A percentile compares a stretch with the other conserved stretches of the same genome.
Evolutionary conservation across 1,140 invertebrate genomes (phyloP).

Genomic region (Rhagoletis pomonella): DNA sequence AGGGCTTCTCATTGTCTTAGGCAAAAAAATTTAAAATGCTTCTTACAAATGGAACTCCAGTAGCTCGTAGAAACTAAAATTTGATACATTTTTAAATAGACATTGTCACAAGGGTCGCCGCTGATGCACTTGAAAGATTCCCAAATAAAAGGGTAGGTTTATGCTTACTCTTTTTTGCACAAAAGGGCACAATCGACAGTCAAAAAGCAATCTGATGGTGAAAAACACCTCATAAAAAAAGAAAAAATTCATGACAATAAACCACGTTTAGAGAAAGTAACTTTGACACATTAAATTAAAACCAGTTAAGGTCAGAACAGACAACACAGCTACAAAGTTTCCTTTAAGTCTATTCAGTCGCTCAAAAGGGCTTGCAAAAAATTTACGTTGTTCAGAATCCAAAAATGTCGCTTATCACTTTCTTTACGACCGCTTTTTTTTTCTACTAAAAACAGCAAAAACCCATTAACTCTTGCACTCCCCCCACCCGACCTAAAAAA

Average conservation of each 20-base stretch:
- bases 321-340: background rate
- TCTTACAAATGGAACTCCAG: too few species aligned
- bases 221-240: background rate
- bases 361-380: background rate
- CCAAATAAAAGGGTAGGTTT: background rate
- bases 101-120: background rate
- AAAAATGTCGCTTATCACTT: background rate
- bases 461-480: constrained; percentile 51
- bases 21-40: too few species aligned
- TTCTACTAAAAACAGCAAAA: constrained; percentile 5
- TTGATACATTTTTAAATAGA: too few species aligned
- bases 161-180: background rate
- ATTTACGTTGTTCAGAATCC: background rate
- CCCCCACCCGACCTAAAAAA: background rate
- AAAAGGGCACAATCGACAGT: background rate
- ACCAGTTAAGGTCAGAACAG: too few species aligned
- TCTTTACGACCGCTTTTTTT: background rate
- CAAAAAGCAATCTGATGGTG: too few species aligned
- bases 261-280: too few species aligned
- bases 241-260: background rate
- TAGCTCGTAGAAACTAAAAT: too few species aligned
- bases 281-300: too few species aligned
- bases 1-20: too few species aligned
- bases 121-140: background rate
- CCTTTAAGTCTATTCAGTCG: background rate